Conservation (phyloP, 2,888 invertebrate genomes). For the Boloria selene region DNA sequence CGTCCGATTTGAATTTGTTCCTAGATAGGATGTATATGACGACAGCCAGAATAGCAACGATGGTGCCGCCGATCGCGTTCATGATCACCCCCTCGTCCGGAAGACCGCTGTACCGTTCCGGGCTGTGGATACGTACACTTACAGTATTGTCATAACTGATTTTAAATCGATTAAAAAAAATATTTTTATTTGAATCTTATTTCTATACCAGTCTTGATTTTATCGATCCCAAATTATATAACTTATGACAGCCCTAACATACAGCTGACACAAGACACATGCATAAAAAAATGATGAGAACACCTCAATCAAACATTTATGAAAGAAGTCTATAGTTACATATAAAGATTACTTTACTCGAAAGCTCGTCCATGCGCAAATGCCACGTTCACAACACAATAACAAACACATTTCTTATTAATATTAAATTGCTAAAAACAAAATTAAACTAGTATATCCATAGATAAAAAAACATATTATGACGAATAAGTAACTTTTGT, state of each 20-base stretch:
- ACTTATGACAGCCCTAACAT: slow-evolving; percentile 6
- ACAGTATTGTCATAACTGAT: slow-evolving; percentile 39
- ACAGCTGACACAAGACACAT: slow-evolving; percentile 51
- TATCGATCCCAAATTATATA: neutral
- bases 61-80: slow-evolving; percentile 86
- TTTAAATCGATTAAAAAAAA: neutral
- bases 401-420: neutral
- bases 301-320: neutral
- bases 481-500: slow-evolving; percentile 20
- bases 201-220: neutral
- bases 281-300: slow-evolving; percentile 32
- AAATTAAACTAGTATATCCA: slow-evolving; percentile 2
- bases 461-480: slow-evolving; percentile 20
- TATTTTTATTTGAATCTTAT: neutral
- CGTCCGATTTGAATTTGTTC: slow-evolving; percentile 80
- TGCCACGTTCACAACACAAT: slow-evolving; percentile 25
- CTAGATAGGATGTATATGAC: slow-evolving; percentile 85
- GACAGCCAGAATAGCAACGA: slow-evolving; percentile 85
- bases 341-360: slow-evolving; percentile 12
- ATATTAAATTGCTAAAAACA: neutral
- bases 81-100: slow-evolving; percentile 86
- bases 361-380: slow-evolving; percentile 28
- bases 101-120: slow-evolving; percentile 80
- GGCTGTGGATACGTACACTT: slow-evolving; percentile 71
- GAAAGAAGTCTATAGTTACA: slow-evolving; percentile 7